Conservation (phyloP, 2,113 vertebrate genomes). For the Poeciliopsis occidentalis region DNA sequence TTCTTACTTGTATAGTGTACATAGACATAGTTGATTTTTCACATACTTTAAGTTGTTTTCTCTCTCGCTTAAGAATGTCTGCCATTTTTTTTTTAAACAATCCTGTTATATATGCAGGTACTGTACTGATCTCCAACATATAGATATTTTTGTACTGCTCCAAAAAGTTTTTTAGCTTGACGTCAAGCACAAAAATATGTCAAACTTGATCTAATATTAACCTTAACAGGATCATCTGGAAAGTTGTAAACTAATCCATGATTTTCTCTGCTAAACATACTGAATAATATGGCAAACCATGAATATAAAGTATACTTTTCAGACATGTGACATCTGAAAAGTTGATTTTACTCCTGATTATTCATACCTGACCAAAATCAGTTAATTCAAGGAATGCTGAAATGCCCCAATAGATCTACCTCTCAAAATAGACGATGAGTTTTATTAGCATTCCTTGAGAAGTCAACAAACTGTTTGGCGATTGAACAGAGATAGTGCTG, state of each 20-base stretch:
- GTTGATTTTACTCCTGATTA: background rate
- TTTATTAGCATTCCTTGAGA: conserved; percentile 49
- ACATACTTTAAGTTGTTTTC: background rate
- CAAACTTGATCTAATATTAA: too few relatives aligned
- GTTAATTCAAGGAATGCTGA: background rate
- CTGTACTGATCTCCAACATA: too few relatives aligned
- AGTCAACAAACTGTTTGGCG: conserved; percentile 46
- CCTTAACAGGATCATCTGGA: too few relatives aligned
- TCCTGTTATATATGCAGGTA: too few relatives aligned
- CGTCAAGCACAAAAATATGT: too few relatives aligned
- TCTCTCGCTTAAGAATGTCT: background rate
- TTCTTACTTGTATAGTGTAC: background rate
- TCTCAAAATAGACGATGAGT: conserved; percentile 29
- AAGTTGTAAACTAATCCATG: too few relatives aligned
- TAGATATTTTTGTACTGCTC: too few relatives aligned
- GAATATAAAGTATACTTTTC: too few relatives aligned
- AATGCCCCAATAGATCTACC: background rate
- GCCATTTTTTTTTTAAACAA: background rate
- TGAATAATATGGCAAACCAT: too few relatives aligned
- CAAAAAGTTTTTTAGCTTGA: too few relatives aligned
- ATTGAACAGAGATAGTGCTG: conserved; percentile 49
- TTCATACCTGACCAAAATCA: background rate
- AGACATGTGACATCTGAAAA: background rate
- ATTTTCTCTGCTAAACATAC: too few relatives aligned
- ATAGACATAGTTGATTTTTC: background rate